Evolutionary conservation across 2,888 invertebrate genomes (phyloP).

Genomic region (Steromphala cineraria): DNA sequence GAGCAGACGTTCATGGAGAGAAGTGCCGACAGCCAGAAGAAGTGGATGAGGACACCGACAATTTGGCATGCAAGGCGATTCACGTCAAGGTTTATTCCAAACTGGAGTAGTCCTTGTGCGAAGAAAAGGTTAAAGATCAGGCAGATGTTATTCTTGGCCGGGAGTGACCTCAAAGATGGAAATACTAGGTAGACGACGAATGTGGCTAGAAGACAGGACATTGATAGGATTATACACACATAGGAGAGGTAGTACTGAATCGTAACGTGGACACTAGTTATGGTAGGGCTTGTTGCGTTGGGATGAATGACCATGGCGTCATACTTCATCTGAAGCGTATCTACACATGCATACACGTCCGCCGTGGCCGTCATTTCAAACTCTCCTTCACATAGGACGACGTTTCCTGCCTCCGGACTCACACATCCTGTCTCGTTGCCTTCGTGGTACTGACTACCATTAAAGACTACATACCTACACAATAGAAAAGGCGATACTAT

Average conservation of each 20-base stretch:
- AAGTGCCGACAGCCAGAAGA: slow-evolving; percentile 50
- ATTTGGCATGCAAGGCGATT: slow-evolving; percentile 24
- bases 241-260: background rate
- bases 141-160: slow-evolving; percentile 50
- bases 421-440: background rate
- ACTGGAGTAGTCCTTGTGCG: slow-evolving; percentile 46
- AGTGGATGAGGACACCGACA: slow-evolving; percentile 45
- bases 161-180: slow-evolving; percentile 37
- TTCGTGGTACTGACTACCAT: background rate
- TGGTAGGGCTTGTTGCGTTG: no score
- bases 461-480: background rate
- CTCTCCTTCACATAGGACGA: background rate
- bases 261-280: background rate
- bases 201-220: slow-evolving; percentile 38
- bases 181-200: slow-evolving; percentile 45
- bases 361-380: background rate
- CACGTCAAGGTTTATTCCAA: slow-evolving; percentile 31
- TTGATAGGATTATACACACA: slow-evolving; percentile 30
- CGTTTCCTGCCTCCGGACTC: background rate
- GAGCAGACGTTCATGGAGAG: slow-evolving; percentile 47
- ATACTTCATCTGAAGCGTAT: background rate
- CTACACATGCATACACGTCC: background rate
- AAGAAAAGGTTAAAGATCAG: slow-evolving; percentile 40
- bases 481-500: background rate
- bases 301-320: background rate